Evolutionary conservation across 2,797 vertebrate genomes (phyloP), one percentile per base, ranked within the genome.

Genomic region (Parambassis ranga): DNA sequence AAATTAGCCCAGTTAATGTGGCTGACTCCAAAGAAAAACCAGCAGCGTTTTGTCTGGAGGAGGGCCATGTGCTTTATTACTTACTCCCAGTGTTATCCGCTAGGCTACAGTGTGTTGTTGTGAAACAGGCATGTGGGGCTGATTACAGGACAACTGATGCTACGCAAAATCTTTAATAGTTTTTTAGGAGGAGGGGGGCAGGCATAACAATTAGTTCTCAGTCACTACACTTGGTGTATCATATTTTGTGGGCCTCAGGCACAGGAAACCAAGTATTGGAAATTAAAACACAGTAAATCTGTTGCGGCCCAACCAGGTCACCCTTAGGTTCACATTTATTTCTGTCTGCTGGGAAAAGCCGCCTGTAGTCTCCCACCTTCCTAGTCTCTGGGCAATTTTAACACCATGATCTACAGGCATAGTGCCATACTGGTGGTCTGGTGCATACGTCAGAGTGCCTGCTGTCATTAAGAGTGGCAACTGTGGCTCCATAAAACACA

Each of bases 401-500:
- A 72, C 65, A 69, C 58, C 23, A 5, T 48, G 74, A 71, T 52
- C 47, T 61, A 27, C 66, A 63, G 82, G 73, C 84, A 55, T 32
- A 44, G 65, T 48, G 75, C 86, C 87, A 82, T 75, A 69, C 41
- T 55, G 72, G 87, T 87, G 89, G 83, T 89, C 74, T 77, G 57
- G 36, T 62, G 60, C 78, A 23, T 79, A 83, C 83, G 75, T 87
- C 86, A 85, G 51, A 69, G 79, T 18, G 49, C 64, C 52, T 50
- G 46, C 39, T 53, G 72, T 80, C 80, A 69, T 89, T 79, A 83
- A 84, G 73, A 82, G 67, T 62, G 77, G 79, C 70, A 77, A 81
- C 73, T 81, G 73, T 77, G 79, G 85, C 77, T 84, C 77, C 67
- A 85, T 90, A 90, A 91, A 88, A 87, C 61, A 77, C 28, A 4